Conservation (phyloP, 2,888 invertebrate species). For the Amblyjoppa fuscipennis region DNA sequence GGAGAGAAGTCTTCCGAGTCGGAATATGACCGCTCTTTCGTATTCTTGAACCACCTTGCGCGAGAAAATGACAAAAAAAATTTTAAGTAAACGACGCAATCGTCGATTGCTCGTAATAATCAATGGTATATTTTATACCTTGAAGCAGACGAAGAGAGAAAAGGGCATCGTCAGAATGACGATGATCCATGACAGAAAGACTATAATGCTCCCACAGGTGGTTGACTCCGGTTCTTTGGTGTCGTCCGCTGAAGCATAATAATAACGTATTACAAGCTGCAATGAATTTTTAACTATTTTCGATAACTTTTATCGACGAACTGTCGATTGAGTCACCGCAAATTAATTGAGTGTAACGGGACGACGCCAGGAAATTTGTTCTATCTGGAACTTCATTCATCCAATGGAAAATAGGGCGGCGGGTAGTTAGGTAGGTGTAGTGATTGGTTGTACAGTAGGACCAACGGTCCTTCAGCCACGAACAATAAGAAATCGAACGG, state of each 20-base stretch:
- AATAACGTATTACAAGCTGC: neutral
- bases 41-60: constrained; percentile 97
- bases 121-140: constrained; percentile 90
- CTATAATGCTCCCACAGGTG: constrained; percentile 93
- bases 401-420: too few species aligned
- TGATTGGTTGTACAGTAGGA: too few species aligned
- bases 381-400: too few species aligned
- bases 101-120: neutral
- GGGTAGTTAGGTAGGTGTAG: too few species aligned
- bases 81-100: neutral
- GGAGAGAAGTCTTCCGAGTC: constrained; percentile 94
- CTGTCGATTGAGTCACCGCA: too few species aligned
- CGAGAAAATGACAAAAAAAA: neutral
- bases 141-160: constrained; percentile 96
- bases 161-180: constrained; percentile 96
- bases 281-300: neutral
- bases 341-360: too few species aligned
- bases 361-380: too few species aligned
- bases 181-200: constrained; percentile 92
- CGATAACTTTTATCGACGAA: too few species aligned
- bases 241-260: constrained; percentile 87
- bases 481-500: too few species aligned
- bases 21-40: constrained; percentile 97
- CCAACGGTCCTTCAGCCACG: too few species aligned
- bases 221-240: constrained; percentile 88